Evolutionary conservation across 35 echinoderm and acorn worm genomes (phyloP).

Genomic region (Chiridota heheva): DNA sequence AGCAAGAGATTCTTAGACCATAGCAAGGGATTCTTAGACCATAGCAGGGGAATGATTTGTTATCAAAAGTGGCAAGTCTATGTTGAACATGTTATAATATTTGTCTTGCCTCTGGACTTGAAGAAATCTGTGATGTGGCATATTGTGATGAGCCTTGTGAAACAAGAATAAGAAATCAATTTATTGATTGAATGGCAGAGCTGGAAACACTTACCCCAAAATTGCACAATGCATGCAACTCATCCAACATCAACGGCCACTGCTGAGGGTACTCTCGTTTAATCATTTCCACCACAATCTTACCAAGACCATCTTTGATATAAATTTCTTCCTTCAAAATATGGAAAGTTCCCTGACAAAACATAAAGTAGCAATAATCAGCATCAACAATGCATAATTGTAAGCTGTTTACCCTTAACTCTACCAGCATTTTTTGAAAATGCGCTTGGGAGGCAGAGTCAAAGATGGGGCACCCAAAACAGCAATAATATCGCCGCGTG

Average conservation of each 20-base stretch:
- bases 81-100: neutral
- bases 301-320: constrained; percentile 91
- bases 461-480: neutral
- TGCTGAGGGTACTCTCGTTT: constrained; percentile 98
- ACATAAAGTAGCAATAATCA: neutral
- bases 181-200: no score
- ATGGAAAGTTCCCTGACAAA: constrained; percentile 50
- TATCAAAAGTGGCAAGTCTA: neutral
- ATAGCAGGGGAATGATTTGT: no score
- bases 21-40: no score
- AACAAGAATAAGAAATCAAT: no score
- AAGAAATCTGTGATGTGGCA: no score
- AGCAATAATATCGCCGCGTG: neutral
- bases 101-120: neutral
- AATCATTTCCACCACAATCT: constrained; percentile 95
- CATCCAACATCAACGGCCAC: constrained; percentile 79
- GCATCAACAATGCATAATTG: neutral
- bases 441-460: neutral
- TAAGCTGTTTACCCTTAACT: neutral
- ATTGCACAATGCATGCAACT: constrained; percentile 68
- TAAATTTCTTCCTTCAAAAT: constrained; percentile 68
- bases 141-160: no score
- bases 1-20: no score
- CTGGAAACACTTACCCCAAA: constrained; percentile 58
- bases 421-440: neutral